Percentiles rank a stretch among this genome's conserved stretches.
Evolutionary conservation across 2,797 vertebrate species (phyloP).

Genomic region (Tinamus major): DNA sequence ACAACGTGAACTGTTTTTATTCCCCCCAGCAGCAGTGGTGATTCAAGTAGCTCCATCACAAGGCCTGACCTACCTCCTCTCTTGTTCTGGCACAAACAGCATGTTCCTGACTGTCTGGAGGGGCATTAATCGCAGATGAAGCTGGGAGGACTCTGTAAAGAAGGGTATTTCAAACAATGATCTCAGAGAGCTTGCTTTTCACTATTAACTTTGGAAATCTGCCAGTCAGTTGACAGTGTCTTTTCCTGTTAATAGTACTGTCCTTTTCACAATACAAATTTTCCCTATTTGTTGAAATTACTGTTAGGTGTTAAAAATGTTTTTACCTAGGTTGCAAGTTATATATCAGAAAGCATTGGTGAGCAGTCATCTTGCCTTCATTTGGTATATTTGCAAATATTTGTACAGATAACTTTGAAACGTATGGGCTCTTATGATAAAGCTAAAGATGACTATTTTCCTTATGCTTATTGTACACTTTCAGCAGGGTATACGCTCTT

Average conservation of each 20-base stretch:
- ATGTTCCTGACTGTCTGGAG: fast-evolving
- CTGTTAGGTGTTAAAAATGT: background rate
- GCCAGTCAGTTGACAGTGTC: background rate
- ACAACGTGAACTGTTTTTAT: background rate
- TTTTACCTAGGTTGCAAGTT: background rate
- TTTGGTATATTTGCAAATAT: background rate
- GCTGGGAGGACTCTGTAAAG: background rate
- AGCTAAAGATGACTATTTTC: background rate
- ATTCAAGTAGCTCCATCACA: background rate
- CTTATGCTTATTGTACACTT: background rate
- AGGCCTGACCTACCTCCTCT: background rate
- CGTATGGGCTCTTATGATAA: fast-evolving
- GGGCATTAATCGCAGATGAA: background rate
- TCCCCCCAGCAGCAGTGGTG: background rate
- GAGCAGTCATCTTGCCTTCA: background rate
- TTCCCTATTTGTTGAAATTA: background rate
- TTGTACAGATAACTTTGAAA: background rate
- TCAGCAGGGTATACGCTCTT: background rate
- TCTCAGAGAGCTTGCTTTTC: background rate
- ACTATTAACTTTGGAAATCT: background rate
- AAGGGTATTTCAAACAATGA: background rate
- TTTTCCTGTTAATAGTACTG: background rate
- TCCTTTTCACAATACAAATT: background rate
- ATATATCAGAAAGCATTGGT: background rate
- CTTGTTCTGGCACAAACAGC: background rate